Evolutionary conservation across 2,888 invertebrate species (phyloP).

Genomic region (Leptarthrus brevirostris): DNA sequence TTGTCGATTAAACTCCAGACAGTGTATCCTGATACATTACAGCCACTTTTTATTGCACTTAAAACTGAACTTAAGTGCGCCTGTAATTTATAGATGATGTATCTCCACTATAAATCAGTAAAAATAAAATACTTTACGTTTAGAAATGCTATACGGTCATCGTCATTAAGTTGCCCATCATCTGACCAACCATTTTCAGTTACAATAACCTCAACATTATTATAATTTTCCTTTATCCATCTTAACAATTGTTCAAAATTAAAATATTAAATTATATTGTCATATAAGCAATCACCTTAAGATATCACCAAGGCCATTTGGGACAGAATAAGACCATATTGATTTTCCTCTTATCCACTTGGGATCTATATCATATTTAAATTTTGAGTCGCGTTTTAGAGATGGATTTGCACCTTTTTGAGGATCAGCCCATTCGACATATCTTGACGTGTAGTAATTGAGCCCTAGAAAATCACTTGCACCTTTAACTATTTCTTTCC

Average conservation of each 20-base stretch:
- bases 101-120: too few species aligned
- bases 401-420: conserved; percentile 66
- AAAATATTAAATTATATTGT: too few species aligned
- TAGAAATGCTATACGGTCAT: conserved; percentile 62
- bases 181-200: conserved; percentile 73
- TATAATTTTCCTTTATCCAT: conserved; percentile 63
- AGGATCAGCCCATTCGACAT: conserved; percentile 55
- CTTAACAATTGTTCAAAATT: too few species aligned
- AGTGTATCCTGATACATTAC: conserved; percentile 60
- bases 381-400: conserved; percentile 68
- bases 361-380: conserved; percentile 56
- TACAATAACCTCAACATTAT: conserved; percentile 70
- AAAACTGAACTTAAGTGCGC: conserved; percentile 59
- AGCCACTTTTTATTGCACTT: conserved; percentile 59
- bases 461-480: conserved; percentile 61
- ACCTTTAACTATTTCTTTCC: conserved; percentile 57
- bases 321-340: conserved; percentile 60
- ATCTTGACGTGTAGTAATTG: conserved; percentile 61
- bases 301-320: conserved; percentile 59
- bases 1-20: conserved; percentile 62
- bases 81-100: conserved; percentile 64
- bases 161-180: conserved; percentile 61
- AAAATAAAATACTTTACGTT: conserved; percentile 56
- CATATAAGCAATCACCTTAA: conserved; percentile 49
- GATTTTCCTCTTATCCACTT: conserved; percentile 60